phyloP scores from a whole-genome alignment of 30 jellyfish, hydroid and myxozoan genomes.

The Nemopilema nomurai region DNA sequence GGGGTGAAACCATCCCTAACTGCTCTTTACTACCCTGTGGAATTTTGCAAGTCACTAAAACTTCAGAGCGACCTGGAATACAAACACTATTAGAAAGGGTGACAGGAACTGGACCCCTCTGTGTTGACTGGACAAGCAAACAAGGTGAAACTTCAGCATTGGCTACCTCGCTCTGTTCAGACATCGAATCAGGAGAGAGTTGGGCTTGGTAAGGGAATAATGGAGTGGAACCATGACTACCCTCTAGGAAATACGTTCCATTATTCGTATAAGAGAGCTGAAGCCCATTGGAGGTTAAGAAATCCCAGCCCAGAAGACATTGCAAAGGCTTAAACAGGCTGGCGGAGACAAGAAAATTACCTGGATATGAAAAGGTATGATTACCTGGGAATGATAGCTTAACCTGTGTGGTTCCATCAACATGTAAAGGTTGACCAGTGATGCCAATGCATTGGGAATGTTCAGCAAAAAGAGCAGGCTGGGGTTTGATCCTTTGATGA shows the following conservation, averaged over 20 bases:
- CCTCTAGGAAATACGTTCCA: conserved; percentile 13
- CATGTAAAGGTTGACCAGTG: conserved; percentile 37
- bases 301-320: conserved; percentile 22
- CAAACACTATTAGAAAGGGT: neutral
- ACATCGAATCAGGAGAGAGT: neutral
- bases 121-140: conserved; percentile 22
- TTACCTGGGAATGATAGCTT: conserved; percentile 4
- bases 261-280: neutral
- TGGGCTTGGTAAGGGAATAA: neutral
- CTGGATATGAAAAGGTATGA: neutral
- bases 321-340: conserved; percentile 24
- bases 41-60: conserved; percentile 32
- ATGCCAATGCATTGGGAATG: conserved; percentile 15
- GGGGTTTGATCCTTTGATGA: conserved; percentile 10
- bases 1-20: conserved; percentile 40
- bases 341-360: conserved; percentile 9
- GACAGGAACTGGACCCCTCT: conserved; percentile 27
- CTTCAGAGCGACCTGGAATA: conserved; percentile 29
- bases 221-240: conserved; percentile 14
- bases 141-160: conserved; percentile 5
- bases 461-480: conserved; percentile 5
- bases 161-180: neutral
- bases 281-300: conserved; percentile 12
- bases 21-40: conserved; percentile 38
- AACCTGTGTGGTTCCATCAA: conserved; percentile 17